Percentiles rank a stretch among this genome's conserved stretches.
phyloP scores from a whole-genome alignment of 1,140 invertebrate genomes.

The Sweltsa coloradensis region DNA sequence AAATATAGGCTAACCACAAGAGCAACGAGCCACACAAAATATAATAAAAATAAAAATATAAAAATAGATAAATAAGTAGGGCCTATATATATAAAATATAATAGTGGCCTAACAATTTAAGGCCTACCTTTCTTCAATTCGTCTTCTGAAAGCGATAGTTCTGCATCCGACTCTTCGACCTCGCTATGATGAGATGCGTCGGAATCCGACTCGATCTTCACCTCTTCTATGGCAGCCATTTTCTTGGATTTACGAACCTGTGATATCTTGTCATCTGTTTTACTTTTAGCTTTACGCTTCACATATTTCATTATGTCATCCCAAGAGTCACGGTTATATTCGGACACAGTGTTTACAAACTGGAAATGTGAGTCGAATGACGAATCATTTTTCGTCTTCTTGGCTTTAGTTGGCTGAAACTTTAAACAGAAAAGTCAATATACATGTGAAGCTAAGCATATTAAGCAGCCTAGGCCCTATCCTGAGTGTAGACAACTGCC shows the following conservation, averaged over 20 bases:
- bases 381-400: slow-evolving; percentile 53
- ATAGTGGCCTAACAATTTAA: too few relatives aligned
- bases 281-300: slow-evolving; percentile 62
- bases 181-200: slow-evolving; percentile 14
- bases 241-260: slow-evolving; percentile 37
- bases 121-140: slow-evolving; percentile 20
- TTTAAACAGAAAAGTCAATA: too few relatives aligned
- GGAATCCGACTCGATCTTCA: background rate
- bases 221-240: background rate
- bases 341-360: slow-evolving; percentile 55
- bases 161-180: slow-evolving; percentile 17
- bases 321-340: slow-evolving; percentile 76
- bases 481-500: too few relatives aligned
- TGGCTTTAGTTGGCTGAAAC: slow-evolving; percentile 74
- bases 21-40: too few relatives aligned
- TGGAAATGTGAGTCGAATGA: slow-evolving; percentile 61
- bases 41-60: too few relatives aligned
- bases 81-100: too few relatives aligned
- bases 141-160: slow-evolving; percentile 17
- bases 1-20: too few relatives aligned
- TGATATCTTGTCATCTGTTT: slow-evolving; percentile 76
- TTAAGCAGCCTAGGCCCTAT: too few relatives aligned
- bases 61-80: too few relatives aligned
- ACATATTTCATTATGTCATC: slow-evolving; percentile 77
- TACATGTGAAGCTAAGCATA: too few relatives aligned